Base-by-base conservation (phyloP, 2,888 invertebrate species). In the Drosophila pseudotakahashii region DNA sequence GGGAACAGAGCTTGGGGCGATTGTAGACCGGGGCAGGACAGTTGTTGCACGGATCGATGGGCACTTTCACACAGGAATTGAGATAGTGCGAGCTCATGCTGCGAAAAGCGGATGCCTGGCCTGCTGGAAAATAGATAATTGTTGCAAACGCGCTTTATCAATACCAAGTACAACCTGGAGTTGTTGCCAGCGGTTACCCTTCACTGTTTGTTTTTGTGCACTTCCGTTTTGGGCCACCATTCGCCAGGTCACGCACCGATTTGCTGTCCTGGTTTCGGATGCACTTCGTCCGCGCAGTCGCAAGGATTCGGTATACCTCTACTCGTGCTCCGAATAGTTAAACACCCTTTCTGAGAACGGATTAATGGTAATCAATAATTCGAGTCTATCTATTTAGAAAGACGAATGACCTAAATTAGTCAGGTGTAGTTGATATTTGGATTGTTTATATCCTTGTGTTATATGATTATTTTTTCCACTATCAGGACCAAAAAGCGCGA, bases 11-110 rank as follows among this genome's bases (percentile, higher is more conserved):
- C 59, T 78, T 89, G 69, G 79, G 93, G 89, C 96, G 94, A 90
- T 96, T 96, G 86, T 95, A 95, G 0, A 94, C 93, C 10, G 95
- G 94, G 76, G 94, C 94, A 13, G 96, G 96, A 92, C 95, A 95
- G 88, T 95, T 94, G 89, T 94, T 96, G 73, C 93, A 93, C 3
- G 96, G 95, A 92, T 96, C 95, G 59, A 95, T 93, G 14, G 96
- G 96, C 73, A 95, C 94, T 92, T 94, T 95, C 13, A 96, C 89
- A 89, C 96, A 96, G 37, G 95, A 94, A 92, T 96, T 95, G 73
- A 93, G 94, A 91, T 95, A 96, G 90, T 95, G 94, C 67, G 92
- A 91, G 66, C 91, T 89, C 93, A 93, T 94, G 75, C 39, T 50
- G 60, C 19, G 50, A 63, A 52, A 45, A 47, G 45, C 57, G 16